Evolutionary conservation across 2,113 vertebrate species (phyloP), one percentile per base, ranked within the genome.

Genomic region (Corythornis cristatus): DNA sequence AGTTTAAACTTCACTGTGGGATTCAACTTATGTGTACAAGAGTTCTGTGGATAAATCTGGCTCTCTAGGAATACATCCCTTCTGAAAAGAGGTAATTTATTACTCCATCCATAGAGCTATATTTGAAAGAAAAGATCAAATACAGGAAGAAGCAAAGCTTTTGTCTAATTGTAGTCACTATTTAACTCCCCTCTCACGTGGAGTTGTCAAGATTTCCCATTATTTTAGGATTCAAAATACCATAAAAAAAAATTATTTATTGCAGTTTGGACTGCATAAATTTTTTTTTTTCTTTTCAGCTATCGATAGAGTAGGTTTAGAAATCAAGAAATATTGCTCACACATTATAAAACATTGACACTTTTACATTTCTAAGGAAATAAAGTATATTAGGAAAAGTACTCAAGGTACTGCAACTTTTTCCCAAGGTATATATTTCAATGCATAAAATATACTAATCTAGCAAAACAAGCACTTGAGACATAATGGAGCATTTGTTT

Each of bases 291-390:
- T 96, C 79, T 80, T 90, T 94, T 95, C 70, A 83, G 90, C 93
- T 91, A 73, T 70, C 37, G 37, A 81, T 58, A 62, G 29, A 79
- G 60, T 89, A 54, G 66, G 35, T 95, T 97, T 91, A 75, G 70
- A 83, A 93, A 90, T 46, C 64, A 94, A 94, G 87, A 83, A 83
- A 80, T 87, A 78, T 93, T 73, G 79, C 46, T 70, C 29, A 90
- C 65, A 46, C 70, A 76, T 95, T 89, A 68, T 15, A 81, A 89
- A 93, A 85, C 22, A 74, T 87, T 85, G 50, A 87, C 88, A 89
- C 95, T 83, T 96, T 97, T 95, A 89, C 58, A 95, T 96, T 96
- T 96, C 78, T 94, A 89, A 94, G 87, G 62, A 97, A 96, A 96
- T 54, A 81, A 95, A 96, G 88, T 96, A 21, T 90, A 66, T 35